These are phyloP conservation scores for Biston betularia DNA, from an alignment of 2,888 invertebrate species.

Conservation along the genomic window DNA sequence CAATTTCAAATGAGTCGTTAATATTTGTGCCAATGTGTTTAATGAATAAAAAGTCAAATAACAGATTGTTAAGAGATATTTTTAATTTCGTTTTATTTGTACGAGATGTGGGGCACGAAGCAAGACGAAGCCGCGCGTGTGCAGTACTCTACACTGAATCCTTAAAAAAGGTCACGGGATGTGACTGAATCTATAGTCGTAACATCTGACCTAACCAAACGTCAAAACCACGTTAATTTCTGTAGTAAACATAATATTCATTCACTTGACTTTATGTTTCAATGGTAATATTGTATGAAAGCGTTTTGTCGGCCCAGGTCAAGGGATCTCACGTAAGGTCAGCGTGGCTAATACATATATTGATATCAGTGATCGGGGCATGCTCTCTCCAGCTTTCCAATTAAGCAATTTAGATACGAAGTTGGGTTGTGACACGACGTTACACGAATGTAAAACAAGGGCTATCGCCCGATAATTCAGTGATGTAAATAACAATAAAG, in stretches of 20 bases:
- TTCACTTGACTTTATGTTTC: constrained; percentile 64
- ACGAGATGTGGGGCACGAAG: too few relatives aligned
- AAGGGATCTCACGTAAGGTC: constrained; percentile 71
- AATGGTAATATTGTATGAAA: constrained; percentile 69
- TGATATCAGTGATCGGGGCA: constrained; percentile 69
- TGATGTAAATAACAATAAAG: constrained; percentile 85
- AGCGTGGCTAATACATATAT: constrained; percentile 63
- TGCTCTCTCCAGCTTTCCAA: constrained; percentile 79
- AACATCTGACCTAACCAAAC: too few relatives aligned
- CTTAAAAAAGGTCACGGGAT: too few relatives aligned
- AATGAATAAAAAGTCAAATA: too few relatives aligned
- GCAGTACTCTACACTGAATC: too few relatives aligned
- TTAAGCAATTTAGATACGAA: constrained; percentile 85
- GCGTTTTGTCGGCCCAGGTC: constrained; percentile 55
- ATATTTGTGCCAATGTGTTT: too few relatives aligned
- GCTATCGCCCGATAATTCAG: constrained; percentile 81
- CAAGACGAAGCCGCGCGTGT: too few relatives aligned
- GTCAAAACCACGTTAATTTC: neutral
- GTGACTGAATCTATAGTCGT: too few relatives aligned
- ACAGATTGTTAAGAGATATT: too few relatives aligned
- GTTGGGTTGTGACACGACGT: constrained; percentile 72
- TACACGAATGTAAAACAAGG: constrained; percentile 83
- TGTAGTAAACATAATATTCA: constrained; percentile 10
- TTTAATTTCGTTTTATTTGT: too few relatives aligned
- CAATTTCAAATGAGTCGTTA: neutral